Base-by-base conservation (phyloP, 2,113 vertebrate species). In the Periophthalmodon schlosseri region DNA sequence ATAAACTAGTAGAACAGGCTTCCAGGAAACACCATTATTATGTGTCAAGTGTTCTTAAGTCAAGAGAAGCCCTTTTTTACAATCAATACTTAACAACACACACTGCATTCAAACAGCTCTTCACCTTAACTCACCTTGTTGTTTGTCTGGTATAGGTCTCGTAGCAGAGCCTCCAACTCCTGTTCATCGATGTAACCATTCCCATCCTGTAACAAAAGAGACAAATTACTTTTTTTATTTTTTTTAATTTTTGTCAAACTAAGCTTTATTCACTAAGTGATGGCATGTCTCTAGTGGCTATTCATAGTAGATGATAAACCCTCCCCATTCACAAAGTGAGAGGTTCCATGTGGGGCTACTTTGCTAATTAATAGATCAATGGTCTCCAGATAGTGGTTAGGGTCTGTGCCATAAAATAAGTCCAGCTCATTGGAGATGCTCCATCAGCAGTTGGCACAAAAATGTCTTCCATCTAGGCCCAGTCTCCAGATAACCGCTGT, bases 141-240 rank as follows among this genome's bases (percentile, higher is more conserved):
- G 89, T 96, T 96, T 85, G 94, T 98, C 87, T 96, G 96, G 47
- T 95, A 98, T 54, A 99, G 95, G 73, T 99, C 98, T 90, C 95
- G 96, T 89, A 99, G 87, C 33, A 99, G 95, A 2, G 96, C 96
- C 0, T 99, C 97, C 92, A 99, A 83, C 81, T 99, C 97, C 0
- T 96, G 93, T 92, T 99, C 96, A 5, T 99, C 98, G 10, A 99
- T 99, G 94, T 96, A 99, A 76, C 98, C 98, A 0, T 94, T 99
- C 6, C 96, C 95, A 2, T 99, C 98, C 98, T 99, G 84, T 50
- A 49, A 57, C 28, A 58, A 69, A 56, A n/a, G 6, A 23, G 39
- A 5, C 15, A 0, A 16, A 18, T 11, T 46, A 13, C 23, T 28
- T 24, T 4, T 60, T 60, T 60, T 63, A 34, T 33, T 5, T 58